Evolutionary conservation across 2,113 vertebrate species (phyloP), one percentile per base, ranked within the genome.

Genomic region (Aegithalos caudatus): DNA sequence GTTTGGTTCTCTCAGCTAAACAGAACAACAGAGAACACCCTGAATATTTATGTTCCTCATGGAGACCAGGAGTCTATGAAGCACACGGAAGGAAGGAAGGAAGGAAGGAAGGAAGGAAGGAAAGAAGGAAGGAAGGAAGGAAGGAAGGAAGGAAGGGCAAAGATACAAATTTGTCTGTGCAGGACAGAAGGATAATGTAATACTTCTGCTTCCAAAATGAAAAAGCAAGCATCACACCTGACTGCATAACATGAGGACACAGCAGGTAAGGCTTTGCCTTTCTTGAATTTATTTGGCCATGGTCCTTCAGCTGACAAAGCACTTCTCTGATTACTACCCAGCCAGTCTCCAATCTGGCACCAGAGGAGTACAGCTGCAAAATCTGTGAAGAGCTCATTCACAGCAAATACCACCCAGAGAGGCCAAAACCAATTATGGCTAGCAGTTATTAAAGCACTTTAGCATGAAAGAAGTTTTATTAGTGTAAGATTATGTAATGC

Each of bases 401-500:
- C 48, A 56, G 81, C 73, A 90, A 89, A 79, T 91, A 84, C 61
- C 81, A 86, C 48, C 48, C 65, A 76, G 64, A 89, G 11, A 91
- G 81, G 78, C 92, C 84, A 94, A 96, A 95, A 84, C 33, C 25
- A 5, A 90, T 96, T 94, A 92, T 21, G 48, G 61, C 14, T 74
- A 61, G 77, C 57, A 80, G 70, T 78, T 67, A 87, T 44, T 58
- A 67, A 74, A 81, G 37, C 27, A n/a, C 48, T 87, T 89, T 6
- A 92, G 10, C 48, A 76, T 85, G 78, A 87, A 90, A 91, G 44
- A 89, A 76, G 12, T 31, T 87, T 74, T 58, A 44, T 19, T 90
- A 44, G 40, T 71, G 14, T 74, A 85, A 79, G 57, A 78, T 74
- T 93, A 91, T 33, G 16, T 70, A 88, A 96, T 35, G 58, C 35